Evolutionary conservation across 2,797 vertebrate genomes (phyloP).

Genomic region (Taeniopygia guttata): DNA sequence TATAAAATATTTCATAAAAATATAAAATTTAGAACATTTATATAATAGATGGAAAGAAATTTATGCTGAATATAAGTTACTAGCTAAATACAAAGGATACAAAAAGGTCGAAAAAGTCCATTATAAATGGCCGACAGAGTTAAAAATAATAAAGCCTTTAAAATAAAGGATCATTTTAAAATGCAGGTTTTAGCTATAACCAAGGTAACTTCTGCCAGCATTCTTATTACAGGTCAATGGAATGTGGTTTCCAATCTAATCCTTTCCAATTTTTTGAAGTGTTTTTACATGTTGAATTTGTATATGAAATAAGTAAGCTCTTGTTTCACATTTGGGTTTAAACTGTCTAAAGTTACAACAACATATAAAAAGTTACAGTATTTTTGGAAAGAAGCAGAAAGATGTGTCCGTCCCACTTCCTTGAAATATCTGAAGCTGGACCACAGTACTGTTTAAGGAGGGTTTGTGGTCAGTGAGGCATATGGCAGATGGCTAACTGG

Average conservation of each 20-base stretch:
- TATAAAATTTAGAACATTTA: background rate
- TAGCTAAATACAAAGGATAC: background rate
- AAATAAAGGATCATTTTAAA: background rate
- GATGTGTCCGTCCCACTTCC: background rate
- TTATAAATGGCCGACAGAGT: background rate
- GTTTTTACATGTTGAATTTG: background rate
- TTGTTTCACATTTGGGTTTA: background rate
- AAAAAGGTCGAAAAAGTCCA: background rate
- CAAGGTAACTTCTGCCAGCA: background rate
- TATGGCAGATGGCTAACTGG: background rate
- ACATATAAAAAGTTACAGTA: background rate
- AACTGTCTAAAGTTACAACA: background rate
- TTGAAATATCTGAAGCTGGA: background rate
- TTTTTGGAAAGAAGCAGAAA: background rate
- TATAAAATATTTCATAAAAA: background rate
- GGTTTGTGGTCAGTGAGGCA: background rate
- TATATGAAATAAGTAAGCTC: background rate
- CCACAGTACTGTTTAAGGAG: background rate
- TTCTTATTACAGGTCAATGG: background rate
- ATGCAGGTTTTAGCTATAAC: background rate
- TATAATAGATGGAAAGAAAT: background rate
- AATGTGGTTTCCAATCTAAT: background rate
- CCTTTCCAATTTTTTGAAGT: background rate
- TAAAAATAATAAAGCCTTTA: slow-evolving; percentile 5
- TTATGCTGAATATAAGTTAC: background rate